Conservation (phyloP, 2,888 invertebrate genomes). For the Philereme vetulata region DNA sequence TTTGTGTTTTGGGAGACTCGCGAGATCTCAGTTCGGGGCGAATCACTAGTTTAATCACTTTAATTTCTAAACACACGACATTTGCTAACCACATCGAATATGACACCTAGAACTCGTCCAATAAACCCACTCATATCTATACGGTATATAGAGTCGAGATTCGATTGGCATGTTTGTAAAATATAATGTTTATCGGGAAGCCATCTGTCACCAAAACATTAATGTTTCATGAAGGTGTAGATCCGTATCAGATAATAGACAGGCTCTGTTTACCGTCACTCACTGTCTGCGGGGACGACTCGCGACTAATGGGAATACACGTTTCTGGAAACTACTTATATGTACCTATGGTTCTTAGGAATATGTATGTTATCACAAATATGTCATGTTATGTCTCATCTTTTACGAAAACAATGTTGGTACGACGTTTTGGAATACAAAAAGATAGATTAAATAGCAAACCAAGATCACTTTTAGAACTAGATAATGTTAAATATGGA, state of each 20-base stretch:
- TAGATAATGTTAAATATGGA: too few species aligned
- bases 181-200: constrained; percentile 62
- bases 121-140: constrained; percentile 1
- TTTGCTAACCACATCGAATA: constrained; percentile 53
- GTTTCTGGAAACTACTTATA: constrained; percentile 34
- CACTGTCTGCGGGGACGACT: constrained; percentile 58
- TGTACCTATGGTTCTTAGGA: not conserved
- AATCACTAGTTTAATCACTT: constrained; percentile 16
- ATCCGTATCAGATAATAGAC: constrained; percentile 81
- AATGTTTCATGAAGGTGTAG: constrained; percentile 78
- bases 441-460: too few species aligned
- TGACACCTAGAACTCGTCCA: constrained; percentile 49
- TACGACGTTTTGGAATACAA: too few species aligned
- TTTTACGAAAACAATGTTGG: too few species aligned
- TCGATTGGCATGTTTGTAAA: constrained; percentile 40
- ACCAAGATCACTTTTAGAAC: too few species aligned
- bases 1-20: too few species aligned
- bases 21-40: too few species aligned
- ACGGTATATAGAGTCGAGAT: constrained; percentile 27
- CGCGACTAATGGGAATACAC: constrained; percentile 35
- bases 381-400: too few species aligned
- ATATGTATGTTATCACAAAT: too few species aligned
- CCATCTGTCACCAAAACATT: constrained; percentile 76
- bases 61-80: constrained; percentile 10
- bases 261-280: constrained; percentile 65